phyloP scores from a whole-genome alignment of 2,113 vertebrate genomes.

The Pao palembangensis region DNA sequence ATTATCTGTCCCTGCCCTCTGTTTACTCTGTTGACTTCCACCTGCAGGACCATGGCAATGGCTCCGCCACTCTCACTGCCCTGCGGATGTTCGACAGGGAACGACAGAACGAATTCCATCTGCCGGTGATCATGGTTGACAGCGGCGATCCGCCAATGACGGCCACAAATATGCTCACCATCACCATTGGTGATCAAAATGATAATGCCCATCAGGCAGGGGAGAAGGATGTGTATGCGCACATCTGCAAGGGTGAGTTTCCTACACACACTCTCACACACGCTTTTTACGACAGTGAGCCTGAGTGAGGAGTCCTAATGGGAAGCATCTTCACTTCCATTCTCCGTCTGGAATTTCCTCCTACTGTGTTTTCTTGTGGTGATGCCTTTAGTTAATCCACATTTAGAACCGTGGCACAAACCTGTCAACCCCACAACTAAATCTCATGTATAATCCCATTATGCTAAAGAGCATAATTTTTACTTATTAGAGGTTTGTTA shows the following conservation, averaged over 20 bases:
- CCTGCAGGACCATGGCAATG: conserved; percentile 83
- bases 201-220: conserved; percentile 83
- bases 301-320: conserved; percentile 19
- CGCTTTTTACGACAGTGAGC: conserved; percentile 6
- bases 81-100: conserved; percentile 85
- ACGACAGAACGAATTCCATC: conserved; percentile 75
- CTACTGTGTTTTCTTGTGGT: conserved; percentile 48
- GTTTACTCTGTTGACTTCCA: conserved; percentile 77
- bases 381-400: conserved; percentile 39
- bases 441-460: conserved; percentile 46
- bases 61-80: conserved; percentile 81
- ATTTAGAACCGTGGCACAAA: conserved; percentile 25
- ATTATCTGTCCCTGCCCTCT: conserved; percentile 73
- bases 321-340: conserved; percentile 22
- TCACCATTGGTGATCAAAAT: conserved; percentile 85
- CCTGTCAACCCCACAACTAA: conserved; percentile 23
- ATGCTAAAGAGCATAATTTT: conserved; percentile 33
- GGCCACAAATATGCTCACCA: conserved; percentile 80
- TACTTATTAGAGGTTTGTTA: conserved; percentile 12
- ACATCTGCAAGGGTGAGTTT: conserved; percentile 77
- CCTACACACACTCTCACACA: neutral
- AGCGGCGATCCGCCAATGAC: conserved; percentile 82
- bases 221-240: conserved; percentile 82
- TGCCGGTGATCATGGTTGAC: conserved; percentile 83
- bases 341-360: conserved; percentile 54